Percentiles rank a stretch among this genome's conserved stretches.
Evolutionary conservation across 2,113 vertebrate genomes (phyloP).

Genomic region (Vulpes ferrilata): DNA sequence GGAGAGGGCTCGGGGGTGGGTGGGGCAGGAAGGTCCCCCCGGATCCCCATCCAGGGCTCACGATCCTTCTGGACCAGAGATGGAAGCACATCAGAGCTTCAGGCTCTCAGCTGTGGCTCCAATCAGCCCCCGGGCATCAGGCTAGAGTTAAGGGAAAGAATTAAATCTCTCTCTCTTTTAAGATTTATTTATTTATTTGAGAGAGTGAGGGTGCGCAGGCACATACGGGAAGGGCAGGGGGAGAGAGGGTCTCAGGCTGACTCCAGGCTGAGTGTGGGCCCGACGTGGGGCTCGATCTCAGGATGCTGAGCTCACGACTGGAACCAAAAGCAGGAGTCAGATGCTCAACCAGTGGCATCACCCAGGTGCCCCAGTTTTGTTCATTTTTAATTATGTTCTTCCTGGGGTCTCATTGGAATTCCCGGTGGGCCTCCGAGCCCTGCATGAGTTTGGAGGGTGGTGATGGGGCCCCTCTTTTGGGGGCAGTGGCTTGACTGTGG

Average conservation of each 20-base stretch:
- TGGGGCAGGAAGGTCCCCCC: too few species aligned
- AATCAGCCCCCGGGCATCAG: not conserved
- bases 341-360: not conserved
- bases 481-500: too few species aligned
- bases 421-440: rapidly evolving
- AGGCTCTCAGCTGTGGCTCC: not conserved
- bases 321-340: not conserved
- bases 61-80: not conserved
- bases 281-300: not conserved
- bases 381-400: not conserved
- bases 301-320: not conserved
- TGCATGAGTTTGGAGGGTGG: too few species aligned
- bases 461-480: too few species aligned
- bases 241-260: not conserved
- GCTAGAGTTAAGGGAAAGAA: not conserved
- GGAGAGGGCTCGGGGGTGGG: too few species aligned
- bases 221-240: not conserved
- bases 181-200: not conserved
- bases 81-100: not conserved
- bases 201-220: not conserved
- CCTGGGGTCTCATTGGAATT: rapidly evolving
- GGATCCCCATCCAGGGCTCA: not conserved
- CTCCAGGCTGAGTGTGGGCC: not conserved
- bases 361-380: not conserved
- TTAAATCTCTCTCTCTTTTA: not conserved